Evolutionary conservation across 2,888 invertebrate species (phyloP), one percentile per base, ranked within the genome.

Genomic region (Harpalus rubripes): DNA sequence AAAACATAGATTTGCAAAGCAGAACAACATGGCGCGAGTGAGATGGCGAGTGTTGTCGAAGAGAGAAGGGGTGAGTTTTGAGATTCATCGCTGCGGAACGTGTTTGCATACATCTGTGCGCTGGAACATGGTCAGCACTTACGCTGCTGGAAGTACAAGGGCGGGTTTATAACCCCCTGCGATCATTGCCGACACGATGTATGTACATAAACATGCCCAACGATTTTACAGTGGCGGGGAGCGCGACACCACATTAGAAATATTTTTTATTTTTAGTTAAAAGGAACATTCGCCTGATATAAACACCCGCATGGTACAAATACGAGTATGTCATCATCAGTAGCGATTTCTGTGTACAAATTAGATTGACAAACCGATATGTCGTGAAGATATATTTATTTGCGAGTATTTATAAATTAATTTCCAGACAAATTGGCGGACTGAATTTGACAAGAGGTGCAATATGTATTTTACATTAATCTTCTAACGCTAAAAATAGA

Each of bases 51-150:
- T 5, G n/a, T 10, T 59, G 59, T 7, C 5, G 12, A 15, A 68
- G 39, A 68, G 68, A 41, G 68, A 74, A 1, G 74, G 12, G 44
- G 16, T 10, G 18, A 74, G 74, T 52, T 74, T 74, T 74, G 74
- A 74, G 74, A 74, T 74, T 74, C 74, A 74, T 74, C 74, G 52
- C 52, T 10, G 44, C 52, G 22, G 74, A 44, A 74, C 74, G 26
- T 52, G 74, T 74, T 74, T 74, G 74, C 74, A 74, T 74, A 74
- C 74, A 74, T 74, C 74, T 74, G 74, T 74, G 44, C 52, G 32
- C 68, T 74, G 74, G 74, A 52, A 74, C 74, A 74, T 74, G 74
- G 74, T 74, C 74, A 74, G 74, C 74, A 74, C 74, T 74, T 74
- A 74, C 22, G 74, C 44, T 22, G 18, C 41, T 7, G 74, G 74